These are phyloP conservation scores for Amblyteles armatorius DNA, from an alignment of 2,888 invertebrate species.

Conservation along the genomic window DNA sequence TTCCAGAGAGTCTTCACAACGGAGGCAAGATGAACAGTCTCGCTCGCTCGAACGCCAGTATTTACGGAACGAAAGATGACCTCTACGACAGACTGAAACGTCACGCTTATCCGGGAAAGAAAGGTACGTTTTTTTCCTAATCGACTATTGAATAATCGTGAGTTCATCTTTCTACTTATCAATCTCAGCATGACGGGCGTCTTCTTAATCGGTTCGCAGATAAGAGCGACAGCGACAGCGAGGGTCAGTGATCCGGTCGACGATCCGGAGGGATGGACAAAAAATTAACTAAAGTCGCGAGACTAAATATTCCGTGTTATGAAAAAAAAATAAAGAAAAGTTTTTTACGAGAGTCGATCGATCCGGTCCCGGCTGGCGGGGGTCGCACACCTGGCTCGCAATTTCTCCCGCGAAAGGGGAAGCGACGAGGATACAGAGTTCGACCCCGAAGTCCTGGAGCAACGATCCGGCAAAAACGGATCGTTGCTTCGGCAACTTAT, in stretches of 20 bases:
- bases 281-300: slow-evolving; percentile 44
- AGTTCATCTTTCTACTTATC: slow-evolving; percentile 64
- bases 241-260: slow-evolving; percentile 90
- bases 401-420: slow-evolving; percentile 43
- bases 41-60: slow-evolving; percentile 96
- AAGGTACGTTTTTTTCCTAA: slow-evolving; percentile 88
- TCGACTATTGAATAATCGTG: neutral
- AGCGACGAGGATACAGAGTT: slow-evolving; percentile 55
- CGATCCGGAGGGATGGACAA: slow-evolving; percentile 31
- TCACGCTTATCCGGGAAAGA: slow-evolving; percentile 97
- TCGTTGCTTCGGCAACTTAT: slow-evolving; percentile 77
- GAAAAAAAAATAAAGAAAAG: slow-evolving; percentile 37
- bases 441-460: slow-evolving; percentile 76
- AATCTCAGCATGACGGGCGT: slow-evolving; percentile 67
- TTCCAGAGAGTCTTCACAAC: slow-evolving; percentile 91
- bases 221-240: slow-evolving; percentile 97
- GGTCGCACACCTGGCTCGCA: slow-evolving; percentile 56
- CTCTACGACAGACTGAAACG: slow-evolving; percentile 97
- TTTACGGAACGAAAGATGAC: slow-evolving; percentile 98
- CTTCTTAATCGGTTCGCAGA: slow-evolving; percentile 87
- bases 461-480: slow-evolving; percentile 74
- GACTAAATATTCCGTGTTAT: slow-evolving; percentile 38
- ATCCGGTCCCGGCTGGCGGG: slow-evolving; percentile 44
- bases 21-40: slow-evolving; percentile 96
- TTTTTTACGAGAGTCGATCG: slow-evolving; percentile 18